Base-by-base conservation (phyloP, 2,113 vertebrate species). In the Taxidea taxus region DNA sequence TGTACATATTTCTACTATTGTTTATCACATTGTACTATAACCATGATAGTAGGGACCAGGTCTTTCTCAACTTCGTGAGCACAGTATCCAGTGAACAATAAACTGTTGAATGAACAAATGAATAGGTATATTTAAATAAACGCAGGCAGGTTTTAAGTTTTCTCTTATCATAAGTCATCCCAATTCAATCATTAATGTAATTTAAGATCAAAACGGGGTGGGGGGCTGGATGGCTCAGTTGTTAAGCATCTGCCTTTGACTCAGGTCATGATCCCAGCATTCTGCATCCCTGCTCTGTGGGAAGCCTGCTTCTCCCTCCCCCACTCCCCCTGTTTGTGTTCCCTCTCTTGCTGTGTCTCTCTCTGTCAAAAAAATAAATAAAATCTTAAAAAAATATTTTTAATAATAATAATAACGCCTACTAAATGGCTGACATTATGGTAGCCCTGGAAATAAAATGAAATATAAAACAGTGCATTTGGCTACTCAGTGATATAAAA, bases 41-140 rank as follows among this genome's bases (percentile, higher is more conserved):
- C 16, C 44, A n/a, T 77, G 44, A 75, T 82, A 37, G 60, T 34
- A 97, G 58, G 42, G 54, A 96, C 29, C 31, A 95, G 56, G 11
- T 94, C 23, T 84, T 93, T 68, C 58, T 95, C 42, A 94, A 87
- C 29, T 95, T 72, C 89, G 51, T 87, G 93, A 87, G 34, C n/a
- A 23, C 60, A 95, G 47, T n/a, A 58, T 62, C 62, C 70, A 85
- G 49, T 47, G 58, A 94, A 44, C 37, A 94, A 82, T 60, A 88
- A 93, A 95, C 27, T 54, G 39, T 42, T 91, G 27, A 94, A 81
- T n/a, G 29, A 87, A 96, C 37, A 87, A 92, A 72, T 60, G n/a
- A 84, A 83, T 37, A 83, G 77, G 23, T 77, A 56, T 34, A 96
- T 87, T 96, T 94, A 94, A 95, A 92, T 92, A 96, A 94, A 80